Base-by-base conservation (phyloP, 2,888 invertebrate species). In the Patella depressa region DNA sequence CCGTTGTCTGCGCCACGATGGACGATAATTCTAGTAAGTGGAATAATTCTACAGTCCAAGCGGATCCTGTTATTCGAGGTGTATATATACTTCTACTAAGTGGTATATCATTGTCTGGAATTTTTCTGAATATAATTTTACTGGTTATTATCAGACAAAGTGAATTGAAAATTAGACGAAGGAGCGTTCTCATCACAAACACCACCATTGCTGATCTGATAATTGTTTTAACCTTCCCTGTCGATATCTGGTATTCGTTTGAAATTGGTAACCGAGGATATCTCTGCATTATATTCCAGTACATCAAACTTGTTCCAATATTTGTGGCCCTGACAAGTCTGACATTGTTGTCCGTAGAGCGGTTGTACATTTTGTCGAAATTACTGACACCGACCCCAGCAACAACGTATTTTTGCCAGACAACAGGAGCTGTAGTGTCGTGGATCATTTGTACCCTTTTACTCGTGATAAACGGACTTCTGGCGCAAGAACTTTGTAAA, bases 271-370 rank as follows among this genome's bases (percentile, higher is more conserved):
- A 9, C n/a, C 71, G 45, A 5, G 54, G 45, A 12, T 4, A 19
- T 17, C 34, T 53, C 12, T 75, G 75, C 29, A 12, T 69, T 19
- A 5, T 34, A 3, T 75, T 75, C 17, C 69, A 55, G 29, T 45
- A 53, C 55, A 15, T 71, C 34, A 75, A 75, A 34, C 71, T 71
- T 2, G 71, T 71, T 34, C 55, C 71, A 55, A 75, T 75, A 34
- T 57, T 75, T 7, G 70, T 70, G 34, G 70, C 75, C 71, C 55
- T 75, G 71, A 34, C 71, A 12, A 57, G 55, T 2, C 55, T 71
- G 12, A 15, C 45, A 3, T 71, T 75, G 2, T 55, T 65, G 29
- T 70, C 71, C 17, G 2, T 71, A 71, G 75, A 75, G 71, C 71
- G 71, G 29, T 12, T 75, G 53, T 55, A 75, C 54, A 12, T 54